phyloP scores from a whole-genome alignment of 2,113 vertebrate species.

The Alaudala cheleensis region DNA sequence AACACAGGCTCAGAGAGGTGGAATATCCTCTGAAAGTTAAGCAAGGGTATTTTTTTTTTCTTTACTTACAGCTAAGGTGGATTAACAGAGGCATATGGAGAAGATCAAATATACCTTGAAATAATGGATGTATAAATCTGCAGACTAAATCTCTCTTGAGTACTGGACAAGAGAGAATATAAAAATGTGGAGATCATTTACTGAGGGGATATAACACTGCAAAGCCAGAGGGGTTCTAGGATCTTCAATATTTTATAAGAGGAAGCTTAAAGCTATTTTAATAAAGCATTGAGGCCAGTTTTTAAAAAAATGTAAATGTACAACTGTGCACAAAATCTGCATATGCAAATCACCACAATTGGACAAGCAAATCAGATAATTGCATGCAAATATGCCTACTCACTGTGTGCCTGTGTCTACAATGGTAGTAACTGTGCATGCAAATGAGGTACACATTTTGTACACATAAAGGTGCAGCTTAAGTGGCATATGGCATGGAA shows the following conservation, averaged over 20 bases:
- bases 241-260: slow-evolving; percentile 57
- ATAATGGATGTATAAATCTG: slow-evolving; percentile 62
- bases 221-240: slow-evolving; percentile 46
- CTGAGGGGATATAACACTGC: slow-evolving; percentile 14
- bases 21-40: slow-evolving; percentile 49
- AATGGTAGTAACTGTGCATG: slow-evolving; percentile 67
- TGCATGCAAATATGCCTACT: slow-evolving; percentile 68
- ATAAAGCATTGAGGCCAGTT: slow-evolving; percentile 55
- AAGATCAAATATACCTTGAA: slow-evolving; percentile 67
- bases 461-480: slow-evolving; percentile 67
- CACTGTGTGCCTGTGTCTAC: slow-evolving; percentile 56
- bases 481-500: slow-evolving; percentile 63
- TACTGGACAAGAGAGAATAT: not conserved
- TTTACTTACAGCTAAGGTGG: slow-evolving; percentile 50
- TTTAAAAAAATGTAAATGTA: slow-evolving; percentile 60
- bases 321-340: slow-evolving; percentile 62
- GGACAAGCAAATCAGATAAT: slow-evolving; percentile 70
- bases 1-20: slow-evolving; percentile 10
- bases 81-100: slow-evolving; percentile 63
- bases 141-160: slow-evolving; percentile 63
- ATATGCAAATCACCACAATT: slow-evolving; percentile 58
- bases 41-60: slow-evolving; percentile 23
- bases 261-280: slow-evolving; percentile 48
- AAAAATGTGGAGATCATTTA: slow-evolving; percentile 44
- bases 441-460: slow-evolving; percentile 64